A percentile compares a stretch with the other conserved stretches of the same genome.
Conservation (phyloP, 1,140 invertebrate species). For the Caenorhabditis latens region DNA sequence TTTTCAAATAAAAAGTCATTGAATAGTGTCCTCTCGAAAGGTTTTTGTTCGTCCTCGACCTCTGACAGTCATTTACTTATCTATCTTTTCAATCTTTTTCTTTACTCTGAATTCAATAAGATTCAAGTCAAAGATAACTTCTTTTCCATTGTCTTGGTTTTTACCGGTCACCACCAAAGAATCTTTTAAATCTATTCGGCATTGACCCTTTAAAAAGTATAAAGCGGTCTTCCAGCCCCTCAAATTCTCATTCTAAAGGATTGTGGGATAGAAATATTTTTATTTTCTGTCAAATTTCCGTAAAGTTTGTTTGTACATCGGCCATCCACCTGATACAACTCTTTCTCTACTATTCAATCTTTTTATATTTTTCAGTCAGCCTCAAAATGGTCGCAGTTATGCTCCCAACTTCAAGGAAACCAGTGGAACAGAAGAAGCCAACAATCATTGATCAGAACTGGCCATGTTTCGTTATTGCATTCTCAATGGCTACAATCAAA, state of each 20-base stretch:
- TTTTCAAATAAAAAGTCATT: constrained; percentile 17
- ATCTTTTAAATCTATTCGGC: neutral
- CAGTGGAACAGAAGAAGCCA: constrained; percentile 5
- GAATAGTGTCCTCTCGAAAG: neutral
- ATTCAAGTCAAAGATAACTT: neutral
- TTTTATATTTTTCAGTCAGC: constrained; percentile 18
- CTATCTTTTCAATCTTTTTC: constrained; percentile 12
- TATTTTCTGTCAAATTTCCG: neutral
- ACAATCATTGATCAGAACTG: constrained; percentile 6
- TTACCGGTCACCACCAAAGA: neutral
- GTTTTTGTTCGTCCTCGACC: constrained; percentile 17
- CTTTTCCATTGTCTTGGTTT: constrained; percentile 3
- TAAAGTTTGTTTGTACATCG: constrained; percentile 36
- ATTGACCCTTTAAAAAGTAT: constrained; percentile 48
- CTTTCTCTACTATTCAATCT: neutral
- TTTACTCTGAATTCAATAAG: constrained; percentile 1
- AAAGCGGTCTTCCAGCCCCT: neutral
- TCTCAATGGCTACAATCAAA: constrained; percentile 16
- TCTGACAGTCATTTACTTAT: constrained; percentile 3
- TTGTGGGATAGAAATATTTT: neutral
- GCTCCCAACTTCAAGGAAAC: constrained; percentile 19
- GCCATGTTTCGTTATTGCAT: constrained; percentile 38
- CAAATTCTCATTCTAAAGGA: neutral
- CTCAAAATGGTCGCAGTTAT: constrained; percentile 32
- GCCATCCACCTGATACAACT: neutral